A percentile compares a stretch with the other conserved stretches of the same genome.
phyloP scores from a whole-genome alignment of 2,888 invertebrate species.

The Heliothis peltigera region DNA sequence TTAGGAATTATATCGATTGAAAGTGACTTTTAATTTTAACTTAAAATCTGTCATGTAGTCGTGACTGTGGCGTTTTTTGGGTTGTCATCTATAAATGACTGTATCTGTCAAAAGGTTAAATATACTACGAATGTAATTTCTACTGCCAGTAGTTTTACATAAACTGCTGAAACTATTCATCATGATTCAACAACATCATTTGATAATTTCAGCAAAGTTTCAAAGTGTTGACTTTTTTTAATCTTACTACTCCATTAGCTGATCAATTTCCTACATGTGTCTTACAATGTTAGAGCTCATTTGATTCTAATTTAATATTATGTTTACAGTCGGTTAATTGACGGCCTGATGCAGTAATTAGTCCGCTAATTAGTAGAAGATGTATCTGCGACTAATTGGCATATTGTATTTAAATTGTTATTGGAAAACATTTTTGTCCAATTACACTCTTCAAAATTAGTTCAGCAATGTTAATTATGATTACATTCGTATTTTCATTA shows the following conservation, averaged over 20 bases:
- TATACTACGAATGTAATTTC: too few relatives aligned
- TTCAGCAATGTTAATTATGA: slow-evolving; percentile 34
- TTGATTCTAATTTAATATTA: slow-evolving; percentile 18
- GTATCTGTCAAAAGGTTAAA: too few relatives aligned
- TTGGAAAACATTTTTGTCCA: slow-evolving; percentile 9
- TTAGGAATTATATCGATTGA: too few relatives aligned
- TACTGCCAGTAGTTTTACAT: too few relatives aligned
- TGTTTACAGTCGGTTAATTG: slow-evolving; percentile 34
- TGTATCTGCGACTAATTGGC: slow-evolving; percentile 34
- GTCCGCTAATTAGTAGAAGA: slow-evolving; percentile 33
- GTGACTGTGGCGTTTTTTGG: too few relatives aligned
- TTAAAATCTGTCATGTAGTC: too few relatives aligned
- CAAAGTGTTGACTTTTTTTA: too few relatives aligned
- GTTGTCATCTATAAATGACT: too few relatives aligned
- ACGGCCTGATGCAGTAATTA: slow-evolving; percentile 3
- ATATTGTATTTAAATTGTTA: slow-evolving; percentile 37
- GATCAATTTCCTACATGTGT: slow-evolving; percentile 8
- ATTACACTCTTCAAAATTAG: slow-evolving; percentile 5
- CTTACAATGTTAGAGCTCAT: slow-evolving; percentile 4
- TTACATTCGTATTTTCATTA: slow-evolving; percentile 10
- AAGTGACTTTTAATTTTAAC: too few relatives aligned
- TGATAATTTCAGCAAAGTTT: background rate
- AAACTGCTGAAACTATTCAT: too few relatives aligned
- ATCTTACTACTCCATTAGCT: background rate
- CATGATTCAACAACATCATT: background rate